Base-by-base conservation (phyloP, 2,113 vertebrate species). In the Calyptommatus sinebrachiatus region DNA sequence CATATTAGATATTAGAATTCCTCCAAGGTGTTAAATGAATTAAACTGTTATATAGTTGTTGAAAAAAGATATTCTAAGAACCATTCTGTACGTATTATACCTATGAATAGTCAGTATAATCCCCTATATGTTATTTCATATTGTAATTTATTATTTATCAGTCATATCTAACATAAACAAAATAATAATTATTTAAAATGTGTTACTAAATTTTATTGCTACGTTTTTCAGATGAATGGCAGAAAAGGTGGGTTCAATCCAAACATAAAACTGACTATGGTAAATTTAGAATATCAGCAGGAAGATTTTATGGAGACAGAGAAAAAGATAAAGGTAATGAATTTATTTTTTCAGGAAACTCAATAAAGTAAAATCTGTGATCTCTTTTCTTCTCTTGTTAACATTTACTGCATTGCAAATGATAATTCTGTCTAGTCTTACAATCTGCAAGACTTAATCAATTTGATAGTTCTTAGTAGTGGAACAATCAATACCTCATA, bases 311-410 rank as follows among this genome's bases (percentile, higher is more conserved):
- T 69, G 93, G 92, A 70, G 93, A 96, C 85, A 88, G 92, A 83
- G 95, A 96, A 82, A 96, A 96, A 81, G 93, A 95, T 89, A 95
- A 96, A 96, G 95, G 95, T 96, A 87, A 94, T 81, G 28, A 41
- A 50, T 65, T n/a, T 28, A 4, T 46, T 61, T 46, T 10, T 22
- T 46, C 7, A 48, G 41, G 26, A 46, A 73, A 12, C 4, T 62
- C 12, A 75, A 41, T 69, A 69, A 75, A 60, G 20, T 63, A n/a
- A 29, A 14, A 9, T 22, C 41, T 74, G 28, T 53, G 21, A 24
- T 4, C 66, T 50, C 5, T 16, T 50, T 16, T 22, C 26, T 73
- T 12, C 24, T 21, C 4, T 22, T 31, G 71, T 72, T 46, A 24
- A 71, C n/a, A 50, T 53, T 72, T 72, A 21, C 28, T 72, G 7